Evolutionary conservation across 2,113 vertebrate species (phyloP), one percentile per base, ranked within the genome.

Genomic region (Dasyornis broadbenti): DNA sequence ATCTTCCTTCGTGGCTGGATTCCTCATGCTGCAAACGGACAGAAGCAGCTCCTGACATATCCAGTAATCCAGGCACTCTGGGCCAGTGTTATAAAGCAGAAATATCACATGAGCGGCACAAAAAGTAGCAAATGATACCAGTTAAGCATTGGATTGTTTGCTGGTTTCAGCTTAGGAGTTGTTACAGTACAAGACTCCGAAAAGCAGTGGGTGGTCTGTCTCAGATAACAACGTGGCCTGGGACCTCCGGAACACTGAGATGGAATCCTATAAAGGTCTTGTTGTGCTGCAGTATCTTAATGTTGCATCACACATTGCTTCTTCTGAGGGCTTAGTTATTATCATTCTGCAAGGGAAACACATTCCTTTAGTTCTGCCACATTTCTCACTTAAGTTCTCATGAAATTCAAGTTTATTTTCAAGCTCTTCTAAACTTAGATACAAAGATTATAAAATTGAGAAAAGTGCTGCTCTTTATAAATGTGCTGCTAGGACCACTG

Each of bases 21-120:
- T 72, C 30, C 45, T 85, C 14, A 18, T 59, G 45, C 57, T 85
- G 47, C 61, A 82, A 52, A n/a, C 73, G 39, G 40, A n/a, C 63
- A 78, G 82, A 59, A 72, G 40, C 35, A 73, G 37, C n/a, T 90
- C 28, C 65, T 90, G 61, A 52, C 18, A 3, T 59, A 42, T 39
- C 13, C 7, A 37, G 47, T 63, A 45, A 70, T 71, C 35, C 66
- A 64, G 44, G 16, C 33, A 3, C 52, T 59, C 59, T 39, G 39
- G 49, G 20, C 7, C 37, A 17, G 31, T 57, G n/a, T 13, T 78
- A 37, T 2, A 78, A 61, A 73, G 50, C n/a, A 73, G 66, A 76
- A 92, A 31, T 50, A n/a, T 3, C 42, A 76, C 0, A 0, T 0
- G 0, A 94, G 35, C 7, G 0, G 0, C 53, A 59, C 28, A 66